Evolutionary conservation across 2,888 invertebrate species (phyloP).

Genomic region (Tricholauxania praeusta): DNA sequence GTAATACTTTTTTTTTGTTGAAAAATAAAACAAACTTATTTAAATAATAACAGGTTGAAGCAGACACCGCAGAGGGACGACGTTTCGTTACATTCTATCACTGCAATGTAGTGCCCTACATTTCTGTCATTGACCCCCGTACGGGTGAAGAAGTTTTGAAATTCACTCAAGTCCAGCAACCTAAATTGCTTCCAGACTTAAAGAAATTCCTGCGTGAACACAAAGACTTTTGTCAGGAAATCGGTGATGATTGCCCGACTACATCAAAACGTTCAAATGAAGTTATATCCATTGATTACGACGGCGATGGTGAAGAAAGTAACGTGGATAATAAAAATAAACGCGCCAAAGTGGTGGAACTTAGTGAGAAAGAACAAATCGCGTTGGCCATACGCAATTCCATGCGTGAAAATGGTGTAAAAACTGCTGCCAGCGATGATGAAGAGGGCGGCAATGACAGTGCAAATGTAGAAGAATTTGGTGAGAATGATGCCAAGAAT

Average conservation of each 20-base stretch:
- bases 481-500: constrained; percentile 54
- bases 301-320: constrained; percentile 43
- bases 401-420: constrained; percentile 61
- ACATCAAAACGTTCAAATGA: constrained; percentile 55
- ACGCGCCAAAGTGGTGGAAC: constrained; percentile 58
- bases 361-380: constrained; percentile 66
- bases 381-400: constrained; percentile 66
- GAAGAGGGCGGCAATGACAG: constrained; percentile 52
- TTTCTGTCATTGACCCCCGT: constrained; percentile 76
- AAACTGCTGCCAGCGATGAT: constrained; percentile 36
- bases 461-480: constrained; percentile 57
- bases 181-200: constrained; percentile 56
- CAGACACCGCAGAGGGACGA: constrained; percentile 72
- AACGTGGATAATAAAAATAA: constrained; percentile 50
- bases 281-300: constrained; percentile 45
- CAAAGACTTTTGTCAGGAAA: constrained; percentile 56
- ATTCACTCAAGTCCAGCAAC: constrained; percentile 55
- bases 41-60: constrained; percentile 50
- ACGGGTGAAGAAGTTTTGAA: constrained; percentile 73
- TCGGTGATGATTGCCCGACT: constrained; percentile 53
- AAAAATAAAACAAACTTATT: not conserved
- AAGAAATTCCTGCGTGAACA: constrained; percentile 55
- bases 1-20: not conserved
- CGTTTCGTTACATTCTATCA: constrained; percentile 76
- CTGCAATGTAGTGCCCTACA: constrained; percentile 73